phyloP scores from a whole-genome alignment of 1,140 invertebrate genomes.

The Aphidius gifuensis region DNA sequence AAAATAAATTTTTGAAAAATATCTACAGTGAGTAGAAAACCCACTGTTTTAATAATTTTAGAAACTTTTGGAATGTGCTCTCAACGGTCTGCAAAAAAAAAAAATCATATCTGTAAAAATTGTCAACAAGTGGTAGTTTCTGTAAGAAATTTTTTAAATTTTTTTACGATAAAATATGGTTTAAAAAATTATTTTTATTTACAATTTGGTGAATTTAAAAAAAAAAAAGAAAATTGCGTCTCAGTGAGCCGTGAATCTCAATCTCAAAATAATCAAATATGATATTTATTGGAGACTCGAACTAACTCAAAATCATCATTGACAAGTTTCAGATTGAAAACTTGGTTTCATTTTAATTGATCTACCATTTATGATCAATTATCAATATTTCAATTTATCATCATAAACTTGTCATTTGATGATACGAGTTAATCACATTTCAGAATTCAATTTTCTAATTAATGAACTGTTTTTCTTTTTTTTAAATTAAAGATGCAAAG shows the following conservation, averaged over 20 bases:
- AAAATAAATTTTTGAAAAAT: too few species aligned
- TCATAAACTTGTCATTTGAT: slow-evolving; percentile 35
- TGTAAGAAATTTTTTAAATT: too few species aligned
- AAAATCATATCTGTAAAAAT: too few species aligned
- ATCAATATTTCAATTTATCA: slow-evolving; percentile 35
- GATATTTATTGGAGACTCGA: slow-evolving; percentile 36
- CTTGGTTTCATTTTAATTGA: slow-evolving; percentile 40
- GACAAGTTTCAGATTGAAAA: slow-evolving; percentile 55
- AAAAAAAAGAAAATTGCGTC: slow-evolving; percentile 20
- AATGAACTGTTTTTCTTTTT: not conserved
- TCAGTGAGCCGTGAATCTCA: slow-evolving; percentile 49
- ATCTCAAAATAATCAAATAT: slow-evolving; percentile 19
- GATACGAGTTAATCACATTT: not conserved
- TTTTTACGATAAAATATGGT: too few species aligned
- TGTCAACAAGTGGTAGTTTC: too few species aligned
- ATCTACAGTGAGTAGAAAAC: too few species aligned
- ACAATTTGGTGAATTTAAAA: too few species aligned
- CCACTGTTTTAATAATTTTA: too few species aligned
- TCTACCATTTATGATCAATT: slow-evolving; percentile 28
- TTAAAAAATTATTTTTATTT: too few species aligned
- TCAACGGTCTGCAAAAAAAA: too few species aligned
- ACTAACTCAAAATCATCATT: slow-evolving; percentile 49
- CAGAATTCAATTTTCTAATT: not conserved
- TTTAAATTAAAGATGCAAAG: slow-evolving; percentile 43
- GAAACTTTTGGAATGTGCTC: too few species aligned